Evolutionary conservation across 1,140 invertebrate species (phyloP).

Genomic region (Drosophila pruinosa): DNA sequence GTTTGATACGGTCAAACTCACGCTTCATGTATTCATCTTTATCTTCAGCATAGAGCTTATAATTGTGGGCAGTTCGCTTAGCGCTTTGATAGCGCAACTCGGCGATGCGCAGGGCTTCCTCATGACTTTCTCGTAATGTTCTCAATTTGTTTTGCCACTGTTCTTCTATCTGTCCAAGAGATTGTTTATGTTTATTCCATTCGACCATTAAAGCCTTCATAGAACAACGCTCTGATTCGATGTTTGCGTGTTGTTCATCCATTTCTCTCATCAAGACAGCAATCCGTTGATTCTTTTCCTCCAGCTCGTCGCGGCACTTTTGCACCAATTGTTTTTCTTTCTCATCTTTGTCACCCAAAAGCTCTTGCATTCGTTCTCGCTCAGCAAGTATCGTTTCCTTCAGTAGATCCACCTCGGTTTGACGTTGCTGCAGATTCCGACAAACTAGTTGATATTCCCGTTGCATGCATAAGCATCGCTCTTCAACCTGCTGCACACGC

Average conservation of each 20-base stretch:
- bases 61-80: slow-evolving; percentile 85
- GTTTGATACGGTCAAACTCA: slow-evolving; percentile 75
- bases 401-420: slow-evolving; percentile 84
- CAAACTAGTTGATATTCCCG: slow-evolving; percentile 84
- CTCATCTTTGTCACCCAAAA: slow-evolving; percentile 83
- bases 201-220: slow-evolving; percentile 79
- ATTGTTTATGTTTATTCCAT: slow-evolving; percentile 70
- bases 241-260: slow-evolving; percentile 69
- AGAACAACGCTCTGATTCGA: slow-evolving; percentile 71
- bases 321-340: slow-evolving; percentile 59
- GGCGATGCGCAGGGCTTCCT: slow-evolving; percentile 73
- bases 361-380: slow-evolving; percentile 84
- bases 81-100: slow-evolving; percentile 85
- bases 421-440: slow-evolving; percentile 61
- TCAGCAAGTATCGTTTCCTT: slow-evolving; percentile 85
- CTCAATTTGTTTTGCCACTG: slow-evolving; percentile 66
- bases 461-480: slow-evolving; percentile 83
- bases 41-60: slow-evolving; percentile 83
- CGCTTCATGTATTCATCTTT: slow-evolving; percentile 78
- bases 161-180: slow-evolving; percentile 57
- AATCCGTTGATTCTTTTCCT: slow-evolving; percentile 58
- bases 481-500: slow-evolving; percentile 83
- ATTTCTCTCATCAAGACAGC: slow-evolving; percentile 49
- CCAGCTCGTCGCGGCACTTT: slow-evolving; percentile 60
- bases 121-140: slow-evolving; percentile 46